phyloP scores from a whole-genome alignment of 2,888 invertebrate genomes.

The Agrochola macilenta region DNA sequence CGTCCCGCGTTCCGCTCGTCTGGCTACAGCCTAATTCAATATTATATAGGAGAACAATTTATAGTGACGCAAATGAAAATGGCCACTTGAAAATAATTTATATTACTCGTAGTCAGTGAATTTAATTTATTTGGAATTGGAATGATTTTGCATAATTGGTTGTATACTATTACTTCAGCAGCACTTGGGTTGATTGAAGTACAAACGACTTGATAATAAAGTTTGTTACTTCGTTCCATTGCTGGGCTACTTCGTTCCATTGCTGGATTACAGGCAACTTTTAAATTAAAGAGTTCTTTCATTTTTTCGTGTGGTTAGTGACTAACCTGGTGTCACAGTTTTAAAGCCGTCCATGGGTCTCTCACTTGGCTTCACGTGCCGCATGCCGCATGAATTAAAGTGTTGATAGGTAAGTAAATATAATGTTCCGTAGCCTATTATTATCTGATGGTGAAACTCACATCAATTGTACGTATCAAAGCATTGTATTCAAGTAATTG shows the following conservation, averaged over 20 bases:
- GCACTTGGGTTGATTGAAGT: conserved; percentile 1
- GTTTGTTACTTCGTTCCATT: conserved; percentile 1
- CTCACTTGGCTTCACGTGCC: too few species aligned
- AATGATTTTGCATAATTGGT: conserved; percentile 35
- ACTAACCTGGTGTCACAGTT: too few species aligned
- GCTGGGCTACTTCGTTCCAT: neutral
- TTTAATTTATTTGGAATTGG: conserved; percentile 8
- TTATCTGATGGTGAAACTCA: neutral
- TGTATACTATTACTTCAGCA: conserved; percentile 10
- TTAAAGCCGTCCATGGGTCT: too few species aligned
- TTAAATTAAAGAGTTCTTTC: neutral
- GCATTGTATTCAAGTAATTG: neutral
- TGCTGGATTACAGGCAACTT: neutral
- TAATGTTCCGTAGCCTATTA: neutral
- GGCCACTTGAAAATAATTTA: conserved; percentile 17
- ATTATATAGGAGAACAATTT: neutral
- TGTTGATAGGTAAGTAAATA: neutral
- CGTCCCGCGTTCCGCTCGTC: neutral
- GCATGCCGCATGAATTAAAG: neutral
- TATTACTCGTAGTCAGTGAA: conserved; percentile 10
- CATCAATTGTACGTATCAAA: neutral
- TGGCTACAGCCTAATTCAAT: neutral
- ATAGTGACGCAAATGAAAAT: conserved; percentile 26
- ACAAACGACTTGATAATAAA: conserved; percentile 26
- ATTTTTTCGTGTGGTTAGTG: too few species aligned